Conservation (phyloP, 1,140 invertebrate species). For the Ridgeia piscesae region DNA sequence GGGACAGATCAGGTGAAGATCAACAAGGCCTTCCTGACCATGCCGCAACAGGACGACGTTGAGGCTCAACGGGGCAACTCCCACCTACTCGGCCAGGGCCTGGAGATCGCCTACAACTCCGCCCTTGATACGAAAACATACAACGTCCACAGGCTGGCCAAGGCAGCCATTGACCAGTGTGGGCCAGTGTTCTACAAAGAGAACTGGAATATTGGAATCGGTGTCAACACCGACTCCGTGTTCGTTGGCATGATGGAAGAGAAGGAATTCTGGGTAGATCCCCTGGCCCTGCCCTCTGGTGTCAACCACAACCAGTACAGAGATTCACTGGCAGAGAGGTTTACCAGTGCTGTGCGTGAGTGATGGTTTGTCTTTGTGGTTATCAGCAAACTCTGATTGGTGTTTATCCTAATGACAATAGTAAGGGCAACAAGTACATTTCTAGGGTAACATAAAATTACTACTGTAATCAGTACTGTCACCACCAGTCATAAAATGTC, state of each 20-base stretch:
- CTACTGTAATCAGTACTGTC: no score
- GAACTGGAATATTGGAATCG: neutral
- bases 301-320: neutral
- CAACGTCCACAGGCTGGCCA: neutral
- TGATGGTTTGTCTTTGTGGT: neutral
- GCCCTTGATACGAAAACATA: neutral
- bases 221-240: neutral
- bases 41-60: neutral
- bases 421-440: neutral
- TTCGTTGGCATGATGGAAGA: slow-evolving; percentile 1
- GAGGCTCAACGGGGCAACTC: neutral
- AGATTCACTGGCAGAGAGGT: neutral
- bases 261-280: neutral
- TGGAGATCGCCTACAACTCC: neutral
- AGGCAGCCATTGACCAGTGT: neutral
- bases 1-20: neutral
- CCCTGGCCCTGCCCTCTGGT: neutral
- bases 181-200: slow-evolving; percentile 9
- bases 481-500: no score
- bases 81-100: neutral
- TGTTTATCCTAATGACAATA: neutral
- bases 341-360: neutral
- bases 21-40: neutral
- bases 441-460: no score
- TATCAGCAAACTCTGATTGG: neutral